Evolutionary conservation across 1,140 invertebrate genomes (phyloP).

Genomic region (Megalopta genalis): DNA sequence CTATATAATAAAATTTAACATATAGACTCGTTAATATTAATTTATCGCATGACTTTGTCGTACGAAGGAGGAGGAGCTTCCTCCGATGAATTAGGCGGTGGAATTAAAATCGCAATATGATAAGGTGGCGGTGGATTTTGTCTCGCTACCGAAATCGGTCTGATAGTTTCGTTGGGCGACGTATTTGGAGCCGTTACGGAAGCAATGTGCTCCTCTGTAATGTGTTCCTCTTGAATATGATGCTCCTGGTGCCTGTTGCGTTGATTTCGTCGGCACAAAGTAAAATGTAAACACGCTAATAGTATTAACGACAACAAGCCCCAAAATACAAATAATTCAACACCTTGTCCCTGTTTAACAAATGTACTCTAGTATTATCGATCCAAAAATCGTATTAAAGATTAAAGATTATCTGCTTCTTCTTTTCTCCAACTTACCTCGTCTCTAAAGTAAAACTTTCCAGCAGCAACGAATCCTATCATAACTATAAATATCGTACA

Average conservation of each 20-base stretch:
- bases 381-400: constrained; percentile 9
- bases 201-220: constrained; percentile 61
- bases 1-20: constrained; percentile 7
- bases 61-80: constrained; percentile 85
- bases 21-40: constrained; percentile 30
- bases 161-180: constrained; percentile 58
- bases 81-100: constrained; percentile 76
- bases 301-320: constrained; percentile 83
- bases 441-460: constrained; percentile 86
- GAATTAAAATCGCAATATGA: constrained; percentile 85
- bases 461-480: constrained; percentile 83
- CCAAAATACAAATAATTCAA: constrained; percentile 85
- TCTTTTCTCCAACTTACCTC: constrained; percentile 77
- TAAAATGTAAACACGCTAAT: constrained; percentile 81
- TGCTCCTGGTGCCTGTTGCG: constrained; percentile 61
- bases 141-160: constrained; percentile 61
- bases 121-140: constrained; percentile 83
- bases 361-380: background rate
- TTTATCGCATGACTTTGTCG: constrained; percentile 83
- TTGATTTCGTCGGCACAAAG: constrained; percentile 67
- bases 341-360: constrained; percentile 76
- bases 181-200: constrained; percentile 56
- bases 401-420: background rate
- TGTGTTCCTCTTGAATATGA: constrained; percentile 60
- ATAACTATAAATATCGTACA: constrained; percentile 84